phyloP scores from a whole-genome alignment of 1,140 invertebrate genomes.

The Anagrus nilaparvatae region DNA sequence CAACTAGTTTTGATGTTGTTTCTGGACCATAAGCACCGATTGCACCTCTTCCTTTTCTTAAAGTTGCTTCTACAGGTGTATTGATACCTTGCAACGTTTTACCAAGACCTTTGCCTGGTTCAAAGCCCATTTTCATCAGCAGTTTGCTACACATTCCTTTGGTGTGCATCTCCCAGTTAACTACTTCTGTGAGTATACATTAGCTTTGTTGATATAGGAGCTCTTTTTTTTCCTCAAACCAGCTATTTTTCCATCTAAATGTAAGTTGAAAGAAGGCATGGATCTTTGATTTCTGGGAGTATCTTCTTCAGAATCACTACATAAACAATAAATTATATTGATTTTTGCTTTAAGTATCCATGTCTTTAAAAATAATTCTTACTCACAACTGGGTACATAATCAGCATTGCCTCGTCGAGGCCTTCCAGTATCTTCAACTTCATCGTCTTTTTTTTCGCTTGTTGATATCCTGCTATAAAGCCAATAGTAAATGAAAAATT shows the following conservation, averaged over 20 bases:
- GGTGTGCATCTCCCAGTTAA: constrained; percentile 88
- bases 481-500: constrained; percentile 71
- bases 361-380: constrained; percentile 6
- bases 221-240: constrained; percentile 52
- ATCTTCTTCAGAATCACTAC: too few species aligned
- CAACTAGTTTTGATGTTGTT: constrained; percentile 42
- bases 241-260: constrained; percentile 48
- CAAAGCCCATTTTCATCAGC: constrained; percentile 88
- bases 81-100: constrained; percentile 92
- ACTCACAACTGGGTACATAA: constrained; percentile 21
- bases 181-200: constrained; percentile 60
- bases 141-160: constrained; percentile 93
- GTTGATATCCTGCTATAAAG: constrained; percentile 84
- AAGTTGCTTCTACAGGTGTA: constrained; percentile 84
- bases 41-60: constrained; percentile 86
- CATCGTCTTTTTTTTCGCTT: constrained; percentile 59
- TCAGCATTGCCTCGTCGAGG: too few species aligned
- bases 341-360: neutral
- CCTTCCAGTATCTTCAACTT: constrained; percentile 29
- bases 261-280: too few species aligned
- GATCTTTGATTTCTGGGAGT: too few species aligned
- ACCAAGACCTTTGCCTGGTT: constrained; percentile 93
- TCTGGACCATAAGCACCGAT: constrained; percentile 85
- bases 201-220: constrained; percentile 38
- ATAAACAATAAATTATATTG: too few species aligned